These are phyloP conservation scores for Trichomalopsis sarcophagae DNA, from an alignment of 1,140 invertebrate species.

Conservation along the genomic window DNA sequence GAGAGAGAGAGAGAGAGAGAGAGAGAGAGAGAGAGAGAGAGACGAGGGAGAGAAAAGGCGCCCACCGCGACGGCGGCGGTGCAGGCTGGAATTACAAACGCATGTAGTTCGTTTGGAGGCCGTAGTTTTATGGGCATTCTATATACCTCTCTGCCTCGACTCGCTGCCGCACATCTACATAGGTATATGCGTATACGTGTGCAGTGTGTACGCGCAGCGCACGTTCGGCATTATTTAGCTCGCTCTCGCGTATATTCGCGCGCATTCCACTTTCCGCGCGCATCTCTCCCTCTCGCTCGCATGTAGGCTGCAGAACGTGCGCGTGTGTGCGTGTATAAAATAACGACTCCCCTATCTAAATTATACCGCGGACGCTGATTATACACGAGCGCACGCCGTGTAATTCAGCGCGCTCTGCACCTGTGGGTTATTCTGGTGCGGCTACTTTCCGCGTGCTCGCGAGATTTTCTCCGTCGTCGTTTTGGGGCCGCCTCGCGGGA, in stretches of 20 bases:
- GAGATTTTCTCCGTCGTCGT: constrained; percentile 8
- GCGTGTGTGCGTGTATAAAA: constrained; percentile 58
- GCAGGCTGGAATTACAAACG: constrained; percentile 65
- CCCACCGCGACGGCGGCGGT: not conserved
- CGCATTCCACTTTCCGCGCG: constrained; percentile 52
- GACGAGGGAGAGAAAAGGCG: constrained; percentile 24
- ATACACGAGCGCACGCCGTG: constrained; percentile 39
- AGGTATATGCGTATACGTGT: constrained; percentile 19
- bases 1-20: constrained; percentile 15
- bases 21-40: constrained; percentile 2
- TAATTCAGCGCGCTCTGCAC: not conserved
- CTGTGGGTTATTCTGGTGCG: not conserved
- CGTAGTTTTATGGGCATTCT: constrained; percentile 58
- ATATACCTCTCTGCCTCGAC: constrained; percentile 38
- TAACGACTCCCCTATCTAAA: constrained; percentile 65
- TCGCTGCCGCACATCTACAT: not conserved
- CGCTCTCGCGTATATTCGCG: constrained; percentile 54
- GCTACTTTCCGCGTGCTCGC: not conserved
- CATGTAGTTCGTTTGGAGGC: constrained; percentile 66
- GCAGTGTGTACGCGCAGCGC: constrained; percentile 48
- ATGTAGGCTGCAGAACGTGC: constrained; percentile 38
- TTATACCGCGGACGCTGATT: constrained; percentile 61
- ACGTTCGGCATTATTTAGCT: constrained; percentile 68
- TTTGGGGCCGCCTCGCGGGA: not conserved
- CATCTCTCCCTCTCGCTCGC: constrained; percentile 22